Evolutionary conservation across 2,888 invertebrate genomes (phyloP).

Genomic region (Callyntrura sp.): DNA sequence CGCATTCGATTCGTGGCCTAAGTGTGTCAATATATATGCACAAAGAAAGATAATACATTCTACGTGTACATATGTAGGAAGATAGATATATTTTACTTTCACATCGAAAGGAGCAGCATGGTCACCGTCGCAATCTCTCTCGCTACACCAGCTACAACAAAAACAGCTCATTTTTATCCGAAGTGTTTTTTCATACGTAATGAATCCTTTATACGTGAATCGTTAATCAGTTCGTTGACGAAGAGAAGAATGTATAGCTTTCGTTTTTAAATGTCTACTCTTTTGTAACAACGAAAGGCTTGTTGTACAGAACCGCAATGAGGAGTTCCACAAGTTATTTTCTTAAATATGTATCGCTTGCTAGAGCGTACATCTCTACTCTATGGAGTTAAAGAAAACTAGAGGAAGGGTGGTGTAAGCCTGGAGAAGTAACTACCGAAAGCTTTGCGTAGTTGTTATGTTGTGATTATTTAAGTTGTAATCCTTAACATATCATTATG

Average conservation of each 20-base stretch:
- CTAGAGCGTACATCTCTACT: no score
- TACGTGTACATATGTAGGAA: background rate
- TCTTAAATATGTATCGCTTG: no score
- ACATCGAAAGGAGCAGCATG: background rate
- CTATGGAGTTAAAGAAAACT: no score
- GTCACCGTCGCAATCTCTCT: background rate
- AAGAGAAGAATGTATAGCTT: background rate
- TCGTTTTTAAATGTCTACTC: no score
- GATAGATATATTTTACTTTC: background rate
- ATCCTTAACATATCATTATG: no score
- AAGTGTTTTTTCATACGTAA: background rate
- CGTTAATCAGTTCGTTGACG: background rate
- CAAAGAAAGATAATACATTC: conserved; percentile 6
- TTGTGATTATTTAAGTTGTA: no score
- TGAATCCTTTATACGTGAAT: conserved; percentile 28
- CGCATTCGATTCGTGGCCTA: conserved; percentile 33
- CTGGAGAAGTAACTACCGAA: no score
- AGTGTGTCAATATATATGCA: conserved; percentile 14
- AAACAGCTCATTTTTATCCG: background rate
- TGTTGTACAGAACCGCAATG: no score
- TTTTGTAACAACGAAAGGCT: no score
- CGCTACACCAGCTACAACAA: background rate
- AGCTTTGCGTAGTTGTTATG: no score
- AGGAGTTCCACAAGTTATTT: no score
- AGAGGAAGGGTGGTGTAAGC: no score